Percentiles rank a stretch among this genome's conserved stretches.
Conservation (phyloP, 2,113 vertebrate species). For the Hipposideros armiger region DNA sequence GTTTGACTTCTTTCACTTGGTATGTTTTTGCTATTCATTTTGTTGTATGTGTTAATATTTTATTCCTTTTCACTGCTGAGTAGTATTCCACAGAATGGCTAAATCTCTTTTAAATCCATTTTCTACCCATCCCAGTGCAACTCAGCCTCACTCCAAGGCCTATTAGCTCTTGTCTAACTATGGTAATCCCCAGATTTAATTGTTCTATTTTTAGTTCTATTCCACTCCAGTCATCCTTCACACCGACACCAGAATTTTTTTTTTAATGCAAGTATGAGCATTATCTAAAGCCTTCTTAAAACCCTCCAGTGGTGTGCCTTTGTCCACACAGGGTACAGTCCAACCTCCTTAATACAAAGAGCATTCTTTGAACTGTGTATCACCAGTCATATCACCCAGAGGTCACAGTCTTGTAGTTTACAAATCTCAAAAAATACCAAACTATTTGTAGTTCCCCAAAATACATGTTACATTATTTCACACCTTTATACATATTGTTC, state of each 20-base stretch:
- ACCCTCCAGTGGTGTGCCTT: neutral
- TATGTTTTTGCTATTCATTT: neutral
- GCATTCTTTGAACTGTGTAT: neutral
- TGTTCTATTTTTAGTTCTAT: neutral
- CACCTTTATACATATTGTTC: neutral
- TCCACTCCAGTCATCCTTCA: neutral
- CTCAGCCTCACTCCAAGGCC: neutral
- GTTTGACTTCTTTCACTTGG: conserved; percentile 11
- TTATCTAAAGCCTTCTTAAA: neutral
- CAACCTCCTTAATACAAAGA: neutral
- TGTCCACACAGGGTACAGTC: neutral
- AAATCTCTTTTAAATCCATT: neutral
- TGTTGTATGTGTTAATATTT: neutral
- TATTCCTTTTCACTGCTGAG: neutral
- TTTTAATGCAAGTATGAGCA: neutral
- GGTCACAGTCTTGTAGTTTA: neutral
- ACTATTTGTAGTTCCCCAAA: neutral
- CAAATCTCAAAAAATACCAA: neutral
- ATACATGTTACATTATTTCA: neutral
- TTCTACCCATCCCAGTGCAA: neutral
- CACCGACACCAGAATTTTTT: neutral
- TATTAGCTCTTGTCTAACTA: neutral
- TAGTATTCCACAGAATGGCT: neutral
- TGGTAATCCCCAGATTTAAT: neutral
- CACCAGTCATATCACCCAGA: neutral